Evolutionary conservation across 2,797 vertebrate genomes (phyloP), one percentile per base, ranked within the genome.

Genomic region (Coracias cyanogaster): DNA sequence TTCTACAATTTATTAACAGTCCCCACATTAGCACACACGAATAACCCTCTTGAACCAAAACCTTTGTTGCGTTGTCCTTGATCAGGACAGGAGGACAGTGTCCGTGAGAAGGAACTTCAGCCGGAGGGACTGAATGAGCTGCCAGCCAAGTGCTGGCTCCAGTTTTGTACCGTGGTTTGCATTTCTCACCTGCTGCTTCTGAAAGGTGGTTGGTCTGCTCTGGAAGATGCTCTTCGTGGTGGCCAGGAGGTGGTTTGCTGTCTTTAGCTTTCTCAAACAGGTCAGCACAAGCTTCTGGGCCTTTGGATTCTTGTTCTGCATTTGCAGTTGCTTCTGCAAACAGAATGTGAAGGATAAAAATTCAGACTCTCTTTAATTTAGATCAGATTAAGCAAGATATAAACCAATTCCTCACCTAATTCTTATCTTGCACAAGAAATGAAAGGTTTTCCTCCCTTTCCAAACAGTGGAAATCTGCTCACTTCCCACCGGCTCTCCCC

Each of bases 281-380:
- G 31, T 39, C 64, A 26, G 28, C 55, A 17, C 26, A 6, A 25
- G 48, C 25, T 61, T 94, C 82, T 39, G 95, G 35, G 25, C 13
- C 61, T 49, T 35, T 91, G 9, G 15, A 10, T 46, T 96, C 94
- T 1, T 65, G 89, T 51, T 85, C 93, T n/a, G n/a, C 12, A 3
- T 76, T 29, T 37, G n/a, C 62, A 41, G 77, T 0, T 15, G 82
- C 20, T 95, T 95, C 97, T 97, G 93, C 62, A 78, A 29, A 26
- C 0, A 9, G 21, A 90, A 57, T 3, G 48, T 17, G 69, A 61
- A 81, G 76, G 57, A 39, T 5, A 29, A 51, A 31, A 64, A n/a
- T 3, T 6, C 4, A 0, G 12, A 6, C 15, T 0, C 3, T 8
- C 73, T 79, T 46, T 25, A 35, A 45, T 28, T 41, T 3, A 35